Evolutionary conservation across 2,113 vertebrate genomes (phyloP).

Genomic region (Gnathonemus longibarbis): DNA sequence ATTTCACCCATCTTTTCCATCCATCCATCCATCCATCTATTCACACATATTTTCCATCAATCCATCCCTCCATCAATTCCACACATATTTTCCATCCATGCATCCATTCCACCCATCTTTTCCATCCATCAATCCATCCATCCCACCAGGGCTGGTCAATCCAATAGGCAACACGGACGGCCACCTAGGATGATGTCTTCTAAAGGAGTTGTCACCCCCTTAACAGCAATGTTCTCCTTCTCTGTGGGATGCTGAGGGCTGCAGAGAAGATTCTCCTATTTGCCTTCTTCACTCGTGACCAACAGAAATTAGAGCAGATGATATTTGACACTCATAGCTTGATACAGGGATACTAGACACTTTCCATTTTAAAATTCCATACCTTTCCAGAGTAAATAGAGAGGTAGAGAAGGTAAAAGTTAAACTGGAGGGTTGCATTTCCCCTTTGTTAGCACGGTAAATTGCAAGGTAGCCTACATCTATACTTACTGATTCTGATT

Average conservation of each 20-base stretch:
- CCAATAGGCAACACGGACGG: background rate
- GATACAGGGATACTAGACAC: background rate
- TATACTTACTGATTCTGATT: background rate
- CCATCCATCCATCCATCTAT: background rate
- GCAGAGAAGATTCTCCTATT: background rate
- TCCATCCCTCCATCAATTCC: too few relatives aligned
- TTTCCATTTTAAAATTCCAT: background rate
- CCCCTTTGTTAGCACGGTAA: too few relatives aligned
- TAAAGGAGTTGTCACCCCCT: background rate
- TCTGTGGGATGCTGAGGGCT: background rate
- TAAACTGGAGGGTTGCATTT: background rate
- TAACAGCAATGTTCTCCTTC: background rate
- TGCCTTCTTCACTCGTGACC: background rate
- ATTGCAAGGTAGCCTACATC: too few relatives aligned
- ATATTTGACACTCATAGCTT: background rate
- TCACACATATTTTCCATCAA: background rate
- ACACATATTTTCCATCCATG: background rate
- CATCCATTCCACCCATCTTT: background rate
- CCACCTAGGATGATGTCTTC: background rate
- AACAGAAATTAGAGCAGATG: background rate
- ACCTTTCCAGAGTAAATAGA: background rate
- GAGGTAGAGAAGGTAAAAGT: background rate
- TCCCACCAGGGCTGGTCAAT: background rate
- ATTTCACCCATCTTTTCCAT: background rate
- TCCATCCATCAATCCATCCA: background rate